Percentiles rank a stretch among this genome's conserved stretches.
Evolutionary conservation across 2,113 vertebrate genomes (phyloP).

Genomic region (Halcyon malimbica): DNA sequence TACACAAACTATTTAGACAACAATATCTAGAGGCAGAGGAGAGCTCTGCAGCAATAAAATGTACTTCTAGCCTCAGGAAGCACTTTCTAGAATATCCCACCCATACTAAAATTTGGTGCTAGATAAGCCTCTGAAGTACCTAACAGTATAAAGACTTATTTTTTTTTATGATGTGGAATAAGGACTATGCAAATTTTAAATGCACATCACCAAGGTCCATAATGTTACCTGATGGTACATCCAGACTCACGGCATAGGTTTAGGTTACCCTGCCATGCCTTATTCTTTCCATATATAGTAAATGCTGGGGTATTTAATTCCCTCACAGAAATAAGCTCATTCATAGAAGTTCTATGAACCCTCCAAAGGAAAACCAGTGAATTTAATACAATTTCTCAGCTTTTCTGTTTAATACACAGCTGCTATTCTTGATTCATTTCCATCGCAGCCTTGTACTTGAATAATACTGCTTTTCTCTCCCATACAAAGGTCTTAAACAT

Average conservation of each 20-base stretch:
- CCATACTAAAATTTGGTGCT: background rate
- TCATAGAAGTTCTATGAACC: background rate
- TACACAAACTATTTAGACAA: background rate
- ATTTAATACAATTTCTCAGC: background rate
- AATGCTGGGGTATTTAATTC: background rate
- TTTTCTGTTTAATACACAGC: background rate
- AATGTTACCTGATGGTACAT: background rate
- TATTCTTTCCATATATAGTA: background rate
- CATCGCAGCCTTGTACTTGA: background rate
- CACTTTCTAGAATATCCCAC: background rate
- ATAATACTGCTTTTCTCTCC: background rate
- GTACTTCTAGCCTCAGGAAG: background rate
- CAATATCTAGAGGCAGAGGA: background rate
- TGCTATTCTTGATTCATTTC: background rate
- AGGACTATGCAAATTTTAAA: background rate
- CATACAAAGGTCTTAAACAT: background rate
- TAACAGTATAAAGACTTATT: background rate
- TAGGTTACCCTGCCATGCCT: background rate
- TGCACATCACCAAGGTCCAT: background rate
- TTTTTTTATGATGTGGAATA: background rate
- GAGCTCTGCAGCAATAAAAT: background rate
- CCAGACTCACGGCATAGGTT: background rate
- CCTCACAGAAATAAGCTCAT: background rate
- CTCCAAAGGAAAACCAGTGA: background rate
- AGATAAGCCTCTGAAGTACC: background rate